Evolutionary conservation across 2,797 vertebrate genomes (phyloP), one percentile per base, ranked within the genome.

Genomic region (Pseudomugil gertrudae): DNA sequence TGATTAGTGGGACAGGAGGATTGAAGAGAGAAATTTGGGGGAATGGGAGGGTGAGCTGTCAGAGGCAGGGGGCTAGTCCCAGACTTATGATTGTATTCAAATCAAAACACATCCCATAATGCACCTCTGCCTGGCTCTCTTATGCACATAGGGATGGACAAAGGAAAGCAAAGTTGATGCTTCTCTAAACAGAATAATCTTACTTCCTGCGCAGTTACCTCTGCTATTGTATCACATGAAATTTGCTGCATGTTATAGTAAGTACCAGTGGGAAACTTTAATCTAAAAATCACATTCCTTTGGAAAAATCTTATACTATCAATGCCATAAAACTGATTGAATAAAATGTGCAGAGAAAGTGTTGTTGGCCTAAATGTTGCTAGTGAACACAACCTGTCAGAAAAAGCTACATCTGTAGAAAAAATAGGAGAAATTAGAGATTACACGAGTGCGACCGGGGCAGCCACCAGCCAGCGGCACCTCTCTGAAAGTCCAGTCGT

Each of bases 41-140:
- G 89, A 81, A 80, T 75, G 59, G 84, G 63, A 84, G 90, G 86
- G 84, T 74, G 83, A 85, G 85, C 84, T 87, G 86, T 87, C 85
- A 84, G 80, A 86, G 77, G 79, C 78, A 78, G 83, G 87, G 80
- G 30, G 75, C 72, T 68, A 26, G 82, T 52, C 82, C 79, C 80
- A 87, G 90, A 93, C 87, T 90, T 94, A 90, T 93, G 92, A 93
- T 94, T 94, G 90, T 92, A 92, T 94, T 95, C 92, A 94, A 94
- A 94, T 94, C 91, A 92, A 94, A 95, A 95, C 94, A 94, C 81
- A 87, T 91, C 93, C 93, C 94, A 94, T 86, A 93, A 93, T 94
- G 92, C 93, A 93, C 78, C 86, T 80, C 90, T 86, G 74, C 88
- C 72, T 43, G 38, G 78, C 89, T 89, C 85, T 69, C 83, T 85